phyloP scores from a whole-genome alignment of 2,797 vertebrate genomes.

The Mormyrus hasselquistii region DNA sequence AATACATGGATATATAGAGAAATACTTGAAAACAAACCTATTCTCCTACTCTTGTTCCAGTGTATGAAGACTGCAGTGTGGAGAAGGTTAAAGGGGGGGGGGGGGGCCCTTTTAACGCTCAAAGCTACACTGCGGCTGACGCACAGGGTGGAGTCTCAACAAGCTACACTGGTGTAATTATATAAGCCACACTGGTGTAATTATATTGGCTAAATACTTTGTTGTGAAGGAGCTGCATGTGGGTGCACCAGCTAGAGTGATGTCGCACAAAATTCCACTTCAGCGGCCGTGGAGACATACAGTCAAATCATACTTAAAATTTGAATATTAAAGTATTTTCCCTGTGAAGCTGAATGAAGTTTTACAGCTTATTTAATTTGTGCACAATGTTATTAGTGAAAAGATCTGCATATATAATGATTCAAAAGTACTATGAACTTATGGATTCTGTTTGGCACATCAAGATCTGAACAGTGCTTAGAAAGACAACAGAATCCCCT shows the following conservation, averaged over 20 bases:
- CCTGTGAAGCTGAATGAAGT: background rate
- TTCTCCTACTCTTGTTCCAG: conserved; percentile 1
- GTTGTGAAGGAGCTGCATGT: background rate
- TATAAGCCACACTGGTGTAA: background rate
- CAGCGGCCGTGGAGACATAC: background rate
- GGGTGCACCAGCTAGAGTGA: background rate
- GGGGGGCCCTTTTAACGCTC: background rate
- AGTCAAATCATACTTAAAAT: background rate
- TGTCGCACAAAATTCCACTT: background rate
- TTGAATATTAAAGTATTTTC: background rate
- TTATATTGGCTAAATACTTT: background rate
- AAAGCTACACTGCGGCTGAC: background rate
- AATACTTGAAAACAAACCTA: background rate
- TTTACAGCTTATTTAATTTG: background rate
- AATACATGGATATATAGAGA: background rate
- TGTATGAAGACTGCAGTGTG: background rate
- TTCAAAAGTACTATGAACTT: background rate
- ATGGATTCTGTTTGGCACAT: background rate
- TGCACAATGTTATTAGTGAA: background rate
- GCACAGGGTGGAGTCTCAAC: background rate
- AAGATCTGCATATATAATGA: background rate
- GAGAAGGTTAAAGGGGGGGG: background rate
- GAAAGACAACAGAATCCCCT: background rate
- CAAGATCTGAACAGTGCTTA: background rate
- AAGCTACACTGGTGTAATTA: background rate